phyloP scores from a whole-genome alignment of 2,888 invertebrate genomes.

The Habrosyne pyritoides region DNA sequence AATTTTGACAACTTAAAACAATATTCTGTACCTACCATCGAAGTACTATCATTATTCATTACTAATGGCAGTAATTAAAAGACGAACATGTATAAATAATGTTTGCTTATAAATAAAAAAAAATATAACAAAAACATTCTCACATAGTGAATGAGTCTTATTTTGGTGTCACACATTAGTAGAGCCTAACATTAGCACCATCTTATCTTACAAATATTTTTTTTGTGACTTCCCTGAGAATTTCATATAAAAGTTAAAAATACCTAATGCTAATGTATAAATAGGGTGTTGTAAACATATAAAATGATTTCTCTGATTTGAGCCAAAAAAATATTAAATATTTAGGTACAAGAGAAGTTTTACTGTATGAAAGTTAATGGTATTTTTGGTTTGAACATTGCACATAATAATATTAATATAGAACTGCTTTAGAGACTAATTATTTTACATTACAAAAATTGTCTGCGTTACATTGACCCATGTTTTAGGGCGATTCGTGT shows the following conservation, averaged over 20 bases:
- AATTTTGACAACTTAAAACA: conserved; percentile 61
- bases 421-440: conserved; percentile 70
- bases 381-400: conserved; percentile 83
- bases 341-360: conserved; percentile 64
- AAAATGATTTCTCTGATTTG: conserved; percentile 77
- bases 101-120: conserved; percentile 80
- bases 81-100: conserved; percentile 78
- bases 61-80: conserved; percentile 81
- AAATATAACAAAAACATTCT: conserved; percentile 80
- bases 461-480: conserved; percentile 65
- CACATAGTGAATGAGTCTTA: conserved; percentile 79
- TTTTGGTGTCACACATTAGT: conserved; percentile 82
- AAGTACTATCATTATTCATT: conserved; percentile 70
- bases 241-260: conserved; percentile 82
- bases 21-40: conserved; percentile 59
- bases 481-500: conserved; percentile 63
- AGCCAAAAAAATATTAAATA: conserved; percentile 66
- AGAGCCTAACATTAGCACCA: conserved; percentile 82
- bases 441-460: conserved; percentile 62
- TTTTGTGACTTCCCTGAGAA: conserved; percentile 82
- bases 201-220: conserved; percentile 79
- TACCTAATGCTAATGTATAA: conserved; percentile 81
- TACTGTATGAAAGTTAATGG: conserved; percentile 75
- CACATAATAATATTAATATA: conserved; percentile 72
- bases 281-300: conserved; percentile 75